Conservation (phyloP, 2,797 vertebrate species). For the Crenichthys baileyi region DNA sequence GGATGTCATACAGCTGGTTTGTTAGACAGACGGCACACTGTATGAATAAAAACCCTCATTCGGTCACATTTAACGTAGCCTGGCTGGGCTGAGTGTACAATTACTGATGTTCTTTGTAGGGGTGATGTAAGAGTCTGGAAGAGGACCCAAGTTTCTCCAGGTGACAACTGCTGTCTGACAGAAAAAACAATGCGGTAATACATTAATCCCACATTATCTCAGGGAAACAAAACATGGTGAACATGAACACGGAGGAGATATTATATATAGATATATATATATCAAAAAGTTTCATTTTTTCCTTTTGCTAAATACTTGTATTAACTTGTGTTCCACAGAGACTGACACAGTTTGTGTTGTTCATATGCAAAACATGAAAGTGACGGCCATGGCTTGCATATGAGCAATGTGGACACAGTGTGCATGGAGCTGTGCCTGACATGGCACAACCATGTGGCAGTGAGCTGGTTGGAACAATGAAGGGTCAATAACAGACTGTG, state of each 20-base stretch:
- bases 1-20: conserved; percentile 52
- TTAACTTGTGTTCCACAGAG: not conserved
- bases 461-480: conserved; percentile 39
- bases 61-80: conserved; percentile 39
- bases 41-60: conserved; percentile 44
- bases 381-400: not conserved
- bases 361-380: conserved; percentile 15
- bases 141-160: conserved; percentile 37
- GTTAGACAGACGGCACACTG: conserved; percentile 58
- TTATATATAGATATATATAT: no score
- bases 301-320: not conserved
- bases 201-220: conserved; percentile 5
- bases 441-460: conserved; percentile 56
- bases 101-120: conserved; percentile 45
- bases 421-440: conserved; percentile 56
- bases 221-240: conserved; percentile 19
- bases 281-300: conserved; percentile 4
- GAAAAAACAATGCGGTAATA: conserved; percentile 41
- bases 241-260: conserved; percentile 16
- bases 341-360: not conserved
- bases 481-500: conserved; percentile 66
- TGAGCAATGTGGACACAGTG: conserved; percentile 35
- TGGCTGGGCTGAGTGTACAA: conserved; percentile 44
- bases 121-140: conserved; percentile 61
- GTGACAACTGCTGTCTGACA: conserved; percentile 40